phyloP scores from a whole-genome alignment of 2,797 vertebrate genomes.

The Pseudochromis fuscus region DNA sequence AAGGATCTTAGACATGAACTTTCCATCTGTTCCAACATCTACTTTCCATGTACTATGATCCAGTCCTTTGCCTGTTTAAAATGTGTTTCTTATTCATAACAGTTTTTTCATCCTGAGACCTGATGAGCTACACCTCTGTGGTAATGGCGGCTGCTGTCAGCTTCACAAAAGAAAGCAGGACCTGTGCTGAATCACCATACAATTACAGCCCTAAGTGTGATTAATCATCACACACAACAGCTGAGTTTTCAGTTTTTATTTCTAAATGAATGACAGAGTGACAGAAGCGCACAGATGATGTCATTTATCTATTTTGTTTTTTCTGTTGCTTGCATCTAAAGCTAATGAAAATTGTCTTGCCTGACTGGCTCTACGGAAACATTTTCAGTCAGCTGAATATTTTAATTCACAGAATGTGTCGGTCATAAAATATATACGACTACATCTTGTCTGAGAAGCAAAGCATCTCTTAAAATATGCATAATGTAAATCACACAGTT shows the following conservation, averaged over 20 bases:
- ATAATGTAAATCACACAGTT: slow-evolving; percentile 51
- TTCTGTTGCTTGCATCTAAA: not conserved
- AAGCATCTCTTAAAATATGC: slow-evolving; percentile 52
- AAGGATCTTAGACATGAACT: not conserved
- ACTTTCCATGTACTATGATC: not conserved
- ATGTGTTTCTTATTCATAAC: not conserved
- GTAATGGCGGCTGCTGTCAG: not conserved
- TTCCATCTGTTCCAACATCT: not conserved
- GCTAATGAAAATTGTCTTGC: not conserved
- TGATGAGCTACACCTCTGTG: slow-evolving; percentile 5
- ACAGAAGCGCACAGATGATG: not conserved
- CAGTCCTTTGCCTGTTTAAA: not conserved
- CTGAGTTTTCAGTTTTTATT: not conserved
- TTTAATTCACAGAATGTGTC: slow-evolving; percentile 27
- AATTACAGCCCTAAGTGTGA: not conserved
- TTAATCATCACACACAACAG: not conserved
- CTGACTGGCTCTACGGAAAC: slow-evolving; percentile 5
- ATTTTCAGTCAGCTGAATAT: slow-evolving; percentile 34
- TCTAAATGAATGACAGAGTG: not conserved
- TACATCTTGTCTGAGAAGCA: slow-evolving; percentile 33
- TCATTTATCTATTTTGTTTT: not conserved
- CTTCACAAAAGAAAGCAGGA: not conserved
- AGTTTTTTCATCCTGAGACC: not conserved
- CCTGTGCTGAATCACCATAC: not conserved
- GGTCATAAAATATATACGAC: slow-evolving; percentile 48